Conservation (phyloP, 2,113 vertebrate genomes). For the Arizona elegans region DNA sequence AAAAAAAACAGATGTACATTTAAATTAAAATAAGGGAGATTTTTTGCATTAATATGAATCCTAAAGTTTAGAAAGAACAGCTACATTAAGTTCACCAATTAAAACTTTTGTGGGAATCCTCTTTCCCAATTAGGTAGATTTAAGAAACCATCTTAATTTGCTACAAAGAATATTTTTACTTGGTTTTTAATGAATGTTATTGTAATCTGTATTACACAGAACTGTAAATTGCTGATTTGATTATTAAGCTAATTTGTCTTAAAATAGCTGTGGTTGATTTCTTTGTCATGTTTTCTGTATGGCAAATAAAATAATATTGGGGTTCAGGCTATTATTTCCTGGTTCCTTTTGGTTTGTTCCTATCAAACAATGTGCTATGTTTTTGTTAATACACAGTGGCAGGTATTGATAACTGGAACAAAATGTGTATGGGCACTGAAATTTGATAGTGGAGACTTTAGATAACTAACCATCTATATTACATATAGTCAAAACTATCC, state of each 20-base stretch:
- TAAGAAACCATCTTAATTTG: conserved; percentile 35
- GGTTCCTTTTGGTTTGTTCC: neutral
- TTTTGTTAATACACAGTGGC: neutral
- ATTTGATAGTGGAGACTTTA: neutral
- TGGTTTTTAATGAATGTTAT: conserved; percentile 43
- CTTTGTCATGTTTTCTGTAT: conserved; percentile 15
- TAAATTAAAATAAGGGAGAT: conserved; percentile 15
- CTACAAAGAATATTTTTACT: conserved; percentile 45
- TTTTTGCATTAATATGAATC: conserved; percentile 39
- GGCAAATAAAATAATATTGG: conserved; percentile 3
- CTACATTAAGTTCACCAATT: conserved; percentile 15
- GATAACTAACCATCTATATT: neutral
- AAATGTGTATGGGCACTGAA: neutral
- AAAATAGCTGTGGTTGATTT: conserved; percentile 52
- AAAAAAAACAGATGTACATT: conserved; percentile 17
- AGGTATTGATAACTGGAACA: neutral
- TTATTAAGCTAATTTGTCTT: conserved; percentile 68
- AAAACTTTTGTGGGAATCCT: conserved; percentile 47
- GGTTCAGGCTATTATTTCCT: neutral
- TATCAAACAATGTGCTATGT: neutral
- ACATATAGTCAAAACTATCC: neutral
- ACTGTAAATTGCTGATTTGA: conserved; percentile 63
- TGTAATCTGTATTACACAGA: conserved; percentile 56
- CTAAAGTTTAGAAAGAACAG: conserved; percentile 1
- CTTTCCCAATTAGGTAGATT: conserved; percentile 51